Conservation (phyloP, 2,888 invertebrate genomes). For the Tetragnatha montana region DNA sequence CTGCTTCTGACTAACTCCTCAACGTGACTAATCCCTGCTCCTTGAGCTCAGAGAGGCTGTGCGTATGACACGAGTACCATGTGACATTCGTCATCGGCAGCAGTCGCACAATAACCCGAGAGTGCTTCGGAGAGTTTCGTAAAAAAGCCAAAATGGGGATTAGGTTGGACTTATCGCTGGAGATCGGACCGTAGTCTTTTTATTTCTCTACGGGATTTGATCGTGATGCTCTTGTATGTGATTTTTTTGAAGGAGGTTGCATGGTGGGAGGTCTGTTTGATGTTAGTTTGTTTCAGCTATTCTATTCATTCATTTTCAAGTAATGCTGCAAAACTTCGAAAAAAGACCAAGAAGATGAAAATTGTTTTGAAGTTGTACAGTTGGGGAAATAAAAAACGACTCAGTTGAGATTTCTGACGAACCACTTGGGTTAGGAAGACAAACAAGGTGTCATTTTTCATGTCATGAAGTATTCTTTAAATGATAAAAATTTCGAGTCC, state of each 20-base stretch:
- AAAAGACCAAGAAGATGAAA: too few relatives aligned
- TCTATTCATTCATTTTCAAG: too few relatives aligned
- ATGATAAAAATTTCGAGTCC: too few relatives aligned
- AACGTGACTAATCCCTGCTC: constrained; percentile 13
- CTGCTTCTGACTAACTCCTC: not conserved
- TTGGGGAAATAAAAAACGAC: too few relatives aligned
- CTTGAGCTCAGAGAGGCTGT: not conserved
- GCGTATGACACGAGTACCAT: not conserved
- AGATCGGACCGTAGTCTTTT: not conserved
- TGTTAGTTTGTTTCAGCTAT: not conserved
- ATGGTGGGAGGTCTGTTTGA: not conserved
- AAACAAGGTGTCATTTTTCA: too few relatives aligned
- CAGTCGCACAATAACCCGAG: constrained; percentile 3
- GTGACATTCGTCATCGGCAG: constrained; percentile 19
- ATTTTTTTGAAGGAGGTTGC: not conserved
- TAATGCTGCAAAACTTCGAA: too few relatives aligned
- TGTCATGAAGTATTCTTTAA: too few relatives aligned
- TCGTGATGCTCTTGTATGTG: not conserved
- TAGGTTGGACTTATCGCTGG: not conserved
- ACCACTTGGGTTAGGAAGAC: too few relatives aligned
- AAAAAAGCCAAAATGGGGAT: not conserved
- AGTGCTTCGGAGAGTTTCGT: too few relatives aligned
- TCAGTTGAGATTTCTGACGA: too few relatives aligned
- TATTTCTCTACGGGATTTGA: not conserved
- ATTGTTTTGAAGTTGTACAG: too few relatives aligned